phyloP scores from a whole-genome alignment of 2,113 vertebrate genomes.

The Chelonoidis abingdonii region DNA sequence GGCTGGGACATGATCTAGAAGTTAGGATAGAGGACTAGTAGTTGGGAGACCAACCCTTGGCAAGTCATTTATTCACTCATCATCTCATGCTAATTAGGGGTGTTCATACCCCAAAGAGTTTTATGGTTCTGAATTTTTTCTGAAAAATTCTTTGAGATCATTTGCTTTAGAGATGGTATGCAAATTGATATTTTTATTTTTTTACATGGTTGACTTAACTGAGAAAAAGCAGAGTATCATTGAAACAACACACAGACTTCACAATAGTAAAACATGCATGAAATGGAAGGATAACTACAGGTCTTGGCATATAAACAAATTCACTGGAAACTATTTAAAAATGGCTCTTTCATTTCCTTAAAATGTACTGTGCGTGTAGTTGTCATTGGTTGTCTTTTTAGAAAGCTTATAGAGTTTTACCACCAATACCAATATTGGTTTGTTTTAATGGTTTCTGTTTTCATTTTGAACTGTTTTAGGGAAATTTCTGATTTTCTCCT shows the following conservation, averaged over 20 bases:
- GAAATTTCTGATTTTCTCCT: neutral
- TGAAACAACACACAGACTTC: neutral
- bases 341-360: neutral
- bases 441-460: neutral
- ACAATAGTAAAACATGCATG: neutral
- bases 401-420: neutral
- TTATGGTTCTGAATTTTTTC: neutral
- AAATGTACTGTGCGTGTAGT: neutral
- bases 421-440: neutral
- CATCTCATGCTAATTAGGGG: neutral
- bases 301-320: conserved; percentile 4
- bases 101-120: neutral
- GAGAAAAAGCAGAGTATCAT: conserved; percentile 22
- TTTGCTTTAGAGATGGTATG: neutral
- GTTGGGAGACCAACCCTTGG: neutral
- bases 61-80: neutral
- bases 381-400: neutral
- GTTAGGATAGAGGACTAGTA: neutral
- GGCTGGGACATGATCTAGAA: neutral
- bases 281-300: neutral
- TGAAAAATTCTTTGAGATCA: neutral
- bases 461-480: neutral
- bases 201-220: conserved; percentile 34
- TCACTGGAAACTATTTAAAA: conserved; percentile 29
- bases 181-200: conserved; percentile 10